phyloP scores from a whole-genome alignment of 1,140 invertebrate species.

The Gyrodactylus bullatarudis region DNA sequence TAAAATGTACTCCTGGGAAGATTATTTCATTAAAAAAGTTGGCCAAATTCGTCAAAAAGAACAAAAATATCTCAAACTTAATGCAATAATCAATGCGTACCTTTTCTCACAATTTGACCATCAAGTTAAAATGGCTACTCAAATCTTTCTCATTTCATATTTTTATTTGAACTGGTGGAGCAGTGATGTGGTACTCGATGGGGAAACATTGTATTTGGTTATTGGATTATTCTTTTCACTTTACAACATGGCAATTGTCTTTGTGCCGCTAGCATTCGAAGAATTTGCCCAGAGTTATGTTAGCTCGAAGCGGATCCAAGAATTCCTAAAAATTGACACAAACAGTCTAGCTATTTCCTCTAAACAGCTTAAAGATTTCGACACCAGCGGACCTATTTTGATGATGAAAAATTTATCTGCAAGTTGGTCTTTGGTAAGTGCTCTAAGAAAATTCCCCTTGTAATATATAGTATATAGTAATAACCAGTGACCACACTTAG shows the following conservation, averaged over 20 bases:
- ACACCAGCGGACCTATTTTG: too few species aligned
- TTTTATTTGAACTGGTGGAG: background rate
- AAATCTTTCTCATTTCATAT: background rate
- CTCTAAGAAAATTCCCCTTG: too few species aligned
- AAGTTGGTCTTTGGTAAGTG: too few species aligned
- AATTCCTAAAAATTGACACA: too few species aligned
- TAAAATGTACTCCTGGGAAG: background rate
- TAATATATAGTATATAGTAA: too few species aligned
- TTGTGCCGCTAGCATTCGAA: background rate
- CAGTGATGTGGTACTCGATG: background rate
- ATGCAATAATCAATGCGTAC: background rate
- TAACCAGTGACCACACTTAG: too few species aligned
- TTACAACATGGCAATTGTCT: background rate
- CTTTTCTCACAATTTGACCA: background rate
- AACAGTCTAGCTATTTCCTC: too few species aligned
- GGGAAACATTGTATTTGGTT: background rate
- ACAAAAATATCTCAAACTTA: background rate
- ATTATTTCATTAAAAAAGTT: background rate
- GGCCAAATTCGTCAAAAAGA: background rate
- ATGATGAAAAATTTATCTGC: too few species aligned
- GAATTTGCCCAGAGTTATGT: background rate
- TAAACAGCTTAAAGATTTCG: too few species aligned
- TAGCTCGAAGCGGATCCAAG: background rate
- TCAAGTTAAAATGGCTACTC: background rate
- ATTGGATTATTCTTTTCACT: background rate